Conservation (phyloP, 2,113 vertebrate genomes). For the Halichoeres trimaculatus region DNA sequence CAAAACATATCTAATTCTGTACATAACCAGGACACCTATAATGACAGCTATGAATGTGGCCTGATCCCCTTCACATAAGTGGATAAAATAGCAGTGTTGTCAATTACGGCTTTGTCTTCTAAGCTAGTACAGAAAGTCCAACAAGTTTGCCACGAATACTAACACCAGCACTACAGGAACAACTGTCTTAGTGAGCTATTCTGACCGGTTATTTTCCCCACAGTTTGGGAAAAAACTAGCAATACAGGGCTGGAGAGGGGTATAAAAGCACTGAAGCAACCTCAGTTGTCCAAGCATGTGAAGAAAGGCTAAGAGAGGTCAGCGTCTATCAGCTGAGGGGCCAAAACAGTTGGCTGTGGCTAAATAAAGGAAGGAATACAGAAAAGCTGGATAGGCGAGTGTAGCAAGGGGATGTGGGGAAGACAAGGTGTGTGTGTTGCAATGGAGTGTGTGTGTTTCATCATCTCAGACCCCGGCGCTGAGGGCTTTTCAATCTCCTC, state of each 20-base stretch:
- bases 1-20: no score
- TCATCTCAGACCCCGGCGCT: constrained; percentile 14
- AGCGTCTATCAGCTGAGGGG: constrained; percentile 19
- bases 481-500: constrained; percentile 46
- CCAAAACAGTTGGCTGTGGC: constrained; percentile 40
- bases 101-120: background rate
- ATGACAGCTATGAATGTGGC: no score
- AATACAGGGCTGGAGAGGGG: background rate
- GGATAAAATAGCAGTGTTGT: background rate
- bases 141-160: background rate
- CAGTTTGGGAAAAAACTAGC: background rate
- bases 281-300: constrained; percentile 23
- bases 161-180: background rate
- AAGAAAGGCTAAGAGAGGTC: constrained; percentile 33
- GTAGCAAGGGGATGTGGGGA: constrained; percentile 10
- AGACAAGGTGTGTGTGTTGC: background rate
- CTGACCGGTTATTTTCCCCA: background rate
- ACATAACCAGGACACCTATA: no score
- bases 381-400: constrained; percentile 27
- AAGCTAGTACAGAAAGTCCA: background rate
- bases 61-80: no score
- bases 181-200: background rate
- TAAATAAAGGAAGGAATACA: constrained; percentile 31
- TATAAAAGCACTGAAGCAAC: constrained; percentile 6
- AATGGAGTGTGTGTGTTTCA: constrained; percentile 8